Evolutionary conservation across 2,888 invertebrate genomes (phyloP), one percentile per base, ranked within the genome.

Genomic region (Clunio marinus): DNA sequence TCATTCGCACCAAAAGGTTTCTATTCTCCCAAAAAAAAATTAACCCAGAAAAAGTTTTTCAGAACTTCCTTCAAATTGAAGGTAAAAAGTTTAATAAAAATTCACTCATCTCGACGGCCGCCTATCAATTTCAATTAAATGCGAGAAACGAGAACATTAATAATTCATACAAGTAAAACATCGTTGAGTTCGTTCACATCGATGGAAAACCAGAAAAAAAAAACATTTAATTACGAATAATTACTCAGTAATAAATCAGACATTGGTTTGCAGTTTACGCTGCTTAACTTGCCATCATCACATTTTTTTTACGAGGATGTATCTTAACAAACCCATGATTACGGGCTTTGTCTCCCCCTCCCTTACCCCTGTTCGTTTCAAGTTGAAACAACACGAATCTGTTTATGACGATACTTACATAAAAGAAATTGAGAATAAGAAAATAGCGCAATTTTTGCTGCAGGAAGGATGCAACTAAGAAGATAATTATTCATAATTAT

Each of bases 401-500:
- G n/a, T n/a, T n/a, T n/a, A n/a, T n/a, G n/a, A n/a, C n/a, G n/a
- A n/a, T n/a, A n/a, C n/a, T n/a, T n/a, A n/a, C n/a, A n/a, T n/a
- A n/a, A n/a, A n/a, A n/a, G n/a, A 22, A 51, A 22, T 17, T 3
- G 22, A 51, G 22, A 22, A 22, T 8, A 17, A 17, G 10, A 27
- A 65, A 46, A 45, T 46, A 65, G 63, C 63, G 17, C 45, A 45
- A 28, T 20, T 62, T 60, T 62, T 65, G 63, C 63, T 65, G 63
- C 63, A 65, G 63, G n/a, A n/a, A n/a, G n/a, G 63, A 65, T 65
- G 63, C 63, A 65, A 46, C 46, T 25, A 41, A 17, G n/a, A n/a
- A 25, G 45, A 65, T 65, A 65, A 65, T 65, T 65, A 41, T 37
- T 65, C 63, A 65, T 65, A 65, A 65, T 65, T 65, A 65, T 65